These are phyloP conservation scores for Delichon dasypus DNA, from an alignment of 2,797 vertebrate genomes.

Conservation along the genomic window DNA sequence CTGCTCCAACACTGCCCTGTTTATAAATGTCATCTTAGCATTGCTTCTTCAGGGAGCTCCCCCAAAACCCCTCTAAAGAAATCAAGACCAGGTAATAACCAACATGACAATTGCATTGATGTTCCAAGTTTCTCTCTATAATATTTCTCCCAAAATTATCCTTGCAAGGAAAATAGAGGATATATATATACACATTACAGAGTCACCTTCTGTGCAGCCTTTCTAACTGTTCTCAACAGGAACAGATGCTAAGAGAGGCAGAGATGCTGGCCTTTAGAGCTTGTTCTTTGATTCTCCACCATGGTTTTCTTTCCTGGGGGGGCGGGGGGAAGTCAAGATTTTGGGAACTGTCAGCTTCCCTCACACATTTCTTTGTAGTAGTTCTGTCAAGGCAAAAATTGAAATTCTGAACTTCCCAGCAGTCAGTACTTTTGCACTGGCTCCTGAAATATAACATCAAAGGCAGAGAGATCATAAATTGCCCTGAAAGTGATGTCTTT, in stretches of 20 bases:
- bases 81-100: not conserved
- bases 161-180: not conserved
- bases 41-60: not conserved
- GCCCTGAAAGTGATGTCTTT: not conserved
- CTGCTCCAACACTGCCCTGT: not conserved
- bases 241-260: not conserved
- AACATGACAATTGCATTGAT: not conserved
- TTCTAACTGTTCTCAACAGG: not conserved
- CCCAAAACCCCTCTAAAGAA: not conserved
- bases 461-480: not conserved
- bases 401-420: not conserved
- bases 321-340: not conserved
- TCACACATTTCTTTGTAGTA: not conserved
- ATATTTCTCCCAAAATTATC: not conserved
- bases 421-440: not conserved
- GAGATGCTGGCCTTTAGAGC: not conserved
- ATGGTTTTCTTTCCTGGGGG: not conserved
- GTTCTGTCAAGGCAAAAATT: not conserved
- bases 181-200: not conserved
- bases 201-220: not conserved
- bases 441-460: not conserved
- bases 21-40: not conserved
- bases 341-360: not conserved
- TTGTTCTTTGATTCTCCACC: not conserved
- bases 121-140: not conserved